Base-by-base conservation (phyloP, 2,797 vertebrate genomes). In the Triplophysa yarkandensis region DNA sequence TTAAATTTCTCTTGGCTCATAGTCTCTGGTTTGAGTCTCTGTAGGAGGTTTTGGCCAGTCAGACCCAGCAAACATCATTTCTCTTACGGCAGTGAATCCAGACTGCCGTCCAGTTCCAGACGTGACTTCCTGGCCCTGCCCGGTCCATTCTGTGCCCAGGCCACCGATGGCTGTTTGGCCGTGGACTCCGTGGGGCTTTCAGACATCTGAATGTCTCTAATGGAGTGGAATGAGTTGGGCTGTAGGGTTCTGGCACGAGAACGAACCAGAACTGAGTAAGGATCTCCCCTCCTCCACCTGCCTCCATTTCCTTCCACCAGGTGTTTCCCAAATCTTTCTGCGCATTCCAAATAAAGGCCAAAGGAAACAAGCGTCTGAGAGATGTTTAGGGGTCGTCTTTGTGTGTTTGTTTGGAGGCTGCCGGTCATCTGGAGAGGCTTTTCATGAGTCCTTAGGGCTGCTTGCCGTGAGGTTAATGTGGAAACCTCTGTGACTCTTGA, bases 111-210 rank as follows among this genome's bases (percentile, higher is more conserved):
- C 77, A 82, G 85, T 83, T 83, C 84, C 78, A 86, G 88, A 90
- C 83, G 88, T 90, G 90, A 92, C 88, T 90, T 91, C 90, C 88
- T 90, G 90, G 86, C 86, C 85, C 82, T 86, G 85, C 86, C 86
- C 71, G 76, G 72, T 79, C 81, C 81, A 82, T 83, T 67, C 46
- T 68, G 64, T 41, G 65, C 27, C 66, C 61, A 21, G 65, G 57
- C 63, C 50, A 25, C 71, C 65, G 64, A 72, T 85, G 80, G 67
- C 74, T 76, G 76, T 81, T 79, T 80, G 79, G 86, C 79, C 83
- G 74, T 83, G 63, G 65, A 58, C 58, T 55, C 34, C 17, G 28
- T 65, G 41, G 52, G 65, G 75, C 65, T 77, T 80, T 68, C 71
- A 82, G 58, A 16, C 63, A 61, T 48, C 67, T 82, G 71, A 82